Percentiles rank a stretch among this genome's conserved stretches.
These are phyloP conservation scores for Amphimallon solstitiale DNA, from an alignment of 2,888 invertebrate species.

Conservation along the genomic window DNA sequence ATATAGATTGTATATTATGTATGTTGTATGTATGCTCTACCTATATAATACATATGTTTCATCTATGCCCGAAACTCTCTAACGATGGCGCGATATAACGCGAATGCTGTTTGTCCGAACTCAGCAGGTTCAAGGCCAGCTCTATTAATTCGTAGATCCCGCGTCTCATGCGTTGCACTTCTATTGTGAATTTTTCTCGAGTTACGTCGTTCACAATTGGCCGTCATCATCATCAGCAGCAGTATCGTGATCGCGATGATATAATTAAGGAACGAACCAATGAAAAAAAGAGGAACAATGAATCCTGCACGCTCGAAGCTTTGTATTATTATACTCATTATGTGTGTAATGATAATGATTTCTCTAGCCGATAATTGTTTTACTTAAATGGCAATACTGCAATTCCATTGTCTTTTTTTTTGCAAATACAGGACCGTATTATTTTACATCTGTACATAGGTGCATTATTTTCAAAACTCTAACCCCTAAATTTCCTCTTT, in stretches of 20 bases:
- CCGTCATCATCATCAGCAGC: constrained; percentile 8
- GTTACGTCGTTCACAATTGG: constrained; percentile 32
- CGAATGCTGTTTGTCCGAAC: constrained; percentile 34
- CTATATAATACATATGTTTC: neutral
- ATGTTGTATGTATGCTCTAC: neutral
- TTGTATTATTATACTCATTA: too few species aligned
- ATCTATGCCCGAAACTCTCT: neutral
- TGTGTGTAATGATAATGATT: too few species aligned
- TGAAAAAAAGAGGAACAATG: neutral
- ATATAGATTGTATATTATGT: neutral
- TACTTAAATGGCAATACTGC: too few species aligned
- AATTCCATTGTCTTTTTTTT: too few species aligned
- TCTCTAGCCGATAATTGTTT: too few species aligned
- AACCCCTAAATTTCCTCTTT: too few species aligned
- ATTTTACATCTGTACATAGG: too few species aligned
- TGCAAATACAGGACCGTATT: too few species aligned
- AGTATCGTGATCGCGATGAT: constrained; percentile 5
- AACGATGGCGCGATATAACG: constrained; percentile 14
- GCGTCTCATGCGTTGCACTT: constrained; percentile 34
- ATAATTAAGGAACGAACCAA: constrained; percentile 9
- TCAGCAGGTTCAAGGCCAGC: constrained; percentile 35
- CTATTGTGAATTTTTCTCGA: constrained; percentile 33
- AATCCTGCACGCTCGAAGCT: too few species aligned
- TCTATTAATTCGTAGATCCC: constrained; percentile 33
- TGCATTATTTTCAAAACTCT: too few species aligned